These are phyloP conservation scores for Pionites leucogaster DNA, from an alignment of 2,113 vertebrate species.

Conservation along the genomic window DNA sequence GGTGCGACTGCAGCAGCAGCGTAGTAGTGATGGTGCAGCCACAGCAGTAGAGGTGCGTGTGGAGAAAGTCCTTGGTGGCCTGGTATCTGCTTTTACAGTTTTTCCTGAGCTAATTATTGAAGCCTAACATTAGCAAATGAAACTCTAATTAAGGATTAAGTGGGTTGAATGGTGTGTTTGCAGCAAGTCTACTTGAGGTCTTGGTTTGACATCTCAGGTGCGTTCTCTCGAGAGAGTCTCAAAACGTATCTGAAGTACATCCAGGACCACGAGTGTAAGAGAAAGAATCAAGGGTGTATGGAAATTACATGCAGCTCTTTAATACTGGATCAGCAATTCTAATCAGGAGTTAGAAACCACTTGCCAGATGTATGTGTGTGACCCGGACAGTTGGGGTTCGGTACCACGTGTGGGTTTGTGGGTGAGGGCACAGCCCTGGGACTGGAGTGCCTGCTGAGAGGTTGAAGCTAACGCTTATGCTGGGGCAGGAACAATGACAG, in stretches of 20 bases:
- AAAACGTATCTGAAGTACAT: not conserved
- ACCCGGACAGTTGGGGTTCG: accelerated
- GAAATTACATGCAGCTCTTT: not conserved
- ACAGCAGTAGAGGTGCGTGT: not conserved
- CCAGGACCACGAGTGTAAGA: not conserved
- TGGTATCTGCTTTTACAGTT: slow-evolving; percentile 12
- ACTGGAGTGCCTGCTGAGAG: accelerated
- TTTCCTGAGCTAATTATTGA: not conserved
- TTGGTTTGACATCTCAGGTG: not conserved
- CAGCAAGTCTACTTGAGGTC: not conserved
- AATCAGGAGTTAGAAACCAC: not conserved
- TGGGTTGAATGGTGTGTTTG: not conserved
- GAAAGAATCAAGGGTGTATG: not conserved
- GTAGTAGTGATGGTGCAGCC: not conserved
- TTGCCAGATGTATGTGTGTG: not conserved
- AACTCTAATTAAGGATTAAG: slow-evolving; percentile 27
- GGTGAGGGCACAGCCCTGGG: not conserved
- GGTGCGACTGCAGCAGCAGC: not conserved
- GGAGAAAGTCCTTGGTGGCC: not conserved
- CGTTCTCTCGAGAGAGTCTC: not conserved
- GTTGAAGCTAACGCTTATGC: not conserved
- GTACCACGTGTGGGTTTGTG: not conserved
- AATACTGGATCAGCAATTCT: not conserved
- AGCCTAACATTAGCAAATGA: slow-evolving; percentile 8
- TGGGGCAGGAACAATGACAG: not conserved